Conservation (phyloP, 2,888 invertebrate genomes). For the Deilephila porcellus region DNA sequence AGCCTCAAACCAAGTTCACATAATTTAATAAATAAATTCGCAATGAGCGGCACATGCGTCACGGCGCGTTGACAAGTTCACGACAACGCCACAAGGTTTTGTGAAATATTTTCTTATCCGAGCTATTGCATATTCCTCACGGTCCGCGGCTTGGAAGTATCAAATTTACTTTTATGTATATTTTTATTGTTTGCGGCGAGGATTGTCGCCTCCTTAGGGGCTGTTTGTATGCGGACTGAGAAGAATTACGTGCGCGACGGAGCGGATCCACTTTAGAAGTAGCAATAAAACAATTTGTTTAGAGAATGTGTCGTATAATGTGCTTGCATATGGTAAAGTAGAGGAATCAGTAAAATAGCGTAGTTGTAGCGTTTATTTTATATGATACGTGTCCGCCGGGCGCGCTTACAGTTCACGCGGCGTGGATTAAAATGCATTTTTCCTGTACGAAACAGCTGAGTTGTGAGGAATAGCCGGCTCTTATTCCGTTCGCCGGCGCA, state of each 20-base stretch:
- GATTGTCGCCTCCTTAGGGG: constrained; percentile 81
- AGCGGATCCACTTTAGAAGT: constrained; percentile 72
- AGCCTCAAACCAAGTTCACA: constrained; percentile 23
- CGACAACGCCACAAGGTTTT: constrained; percentile 40
- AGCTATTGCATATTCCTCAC: constrained; percentile 68
- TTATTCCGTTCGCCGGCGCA: constrained; percentile 43
- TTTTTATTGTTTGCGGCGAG: constrained; percentile 81
- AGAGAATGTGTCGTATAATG: constrained; percentile 71
- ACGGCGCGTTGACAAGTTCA: constrained; percentile 40
- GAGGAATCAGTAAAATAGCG: constrained; percentile 62
- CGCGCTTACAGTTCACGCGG: constrained; percentile 50
- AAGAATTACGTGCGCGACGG: constrained; percentile 76
- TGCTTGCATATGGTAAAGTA: constrained; percentile 58
- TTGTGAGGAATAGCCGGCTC: constrained; percentile 42
- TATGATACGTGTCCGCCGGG: constrained; percentile 60
- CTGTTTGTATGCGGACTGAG: constrained; percentile 81
- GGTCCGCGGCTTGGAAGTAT: constrained; percentile 68
- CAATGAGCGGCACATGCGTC: constrained; percentile 32
- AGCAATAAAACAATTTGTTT: constrained; percentile 82
- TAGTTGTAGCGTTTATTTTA: constrained; percentile 66
- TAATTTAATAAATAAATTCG: constrained; percentile 3
- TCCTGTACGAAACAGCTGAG: constrained; percentile 56
- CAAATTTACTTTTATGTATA: constrained; percentile 82
- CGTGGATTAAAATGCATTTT: constrained; percentile 59
- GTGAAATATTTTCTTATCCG: constrained; percentile 47